Conservation (phyloP, 2,797 vertebrate genomes). For the Esox masquinongy region DNA sequence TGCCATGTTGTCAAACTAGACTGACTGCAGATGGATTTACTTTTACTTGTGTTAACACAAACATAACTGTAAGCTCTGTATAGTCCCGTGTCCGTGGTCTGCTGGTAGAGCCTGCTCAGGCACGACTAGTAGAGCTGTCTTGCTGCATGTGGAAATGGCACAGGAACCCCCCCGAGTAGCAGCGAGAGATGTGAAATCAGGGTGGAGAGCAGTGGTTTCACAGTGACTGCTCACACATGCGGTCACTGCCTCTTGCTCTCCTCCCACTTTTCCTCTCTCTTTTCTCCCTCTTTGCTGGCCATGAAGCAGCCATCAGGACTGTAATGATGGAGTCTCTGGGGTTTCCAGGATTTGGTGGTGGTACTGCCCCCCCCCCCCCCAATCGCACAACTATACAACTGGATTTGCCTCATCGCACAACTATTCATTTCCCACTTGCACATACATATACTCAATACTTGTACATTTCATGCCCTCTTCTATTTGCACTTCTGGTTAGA, state of each 20-base stretch:
- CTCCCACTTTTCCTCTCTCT: neutral
- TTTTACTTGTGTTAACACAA: no score
- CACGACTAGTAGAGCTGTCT: neutral
- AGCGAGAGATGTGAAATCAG: neutral
- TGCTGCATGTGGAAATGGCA: neutral
- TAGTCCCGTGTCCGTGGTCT: no score
- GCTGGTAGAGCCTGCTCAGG: neutral
- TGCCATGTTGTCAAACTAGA: no score
- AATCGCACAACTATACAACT: no score
- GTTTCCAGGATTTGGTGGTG: neutral
- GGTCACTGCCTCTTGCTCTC: conserved; percentile 2
- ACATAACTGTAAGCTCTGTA: no score
- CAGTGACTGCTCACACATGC: conserved; percentile 17
- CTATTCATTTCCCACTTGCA: no score
- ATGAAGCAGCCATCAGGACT: neutral
- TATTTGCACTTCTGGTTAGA: no score
- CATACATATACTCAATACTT: no score
- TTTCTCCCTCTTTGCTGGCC: neutral
- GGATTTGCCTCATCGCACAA: no score
- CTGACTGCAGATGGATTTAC: no score
- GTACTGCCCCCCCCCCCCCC: no score
- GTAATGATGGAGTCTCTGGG: neutral
- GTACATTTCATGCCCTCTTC: no score
- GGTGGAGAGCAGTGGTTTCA: conserved; percentile 24
- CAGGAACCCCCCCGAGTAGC: neutral